Conservation (phyloP, 2,797 vertebrate genomes). For the Mus spretus region DNA sequence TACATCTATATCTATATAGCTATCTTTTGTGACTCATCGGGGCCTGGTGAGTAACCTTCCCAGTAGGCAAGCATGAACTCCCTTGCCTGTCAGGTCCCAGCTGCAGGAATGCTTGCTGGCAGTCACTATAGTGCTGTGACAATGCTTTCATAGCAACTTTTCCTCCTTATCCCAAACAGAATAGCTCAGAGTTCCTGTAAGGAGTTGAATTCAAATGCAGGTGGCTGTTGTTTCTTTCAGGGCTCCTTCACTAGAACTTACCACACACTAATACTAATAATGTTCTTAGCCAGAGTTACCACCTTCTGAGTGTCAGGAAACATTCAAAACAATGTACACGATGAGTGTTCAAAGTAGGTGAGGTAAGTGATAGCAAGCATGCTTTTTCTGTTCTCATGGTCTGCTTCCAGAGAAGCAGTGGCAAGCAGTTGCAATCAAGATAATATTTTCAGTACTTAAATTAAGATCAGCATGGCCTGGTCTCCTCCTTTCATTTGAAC, state of each 20-base stretch:
- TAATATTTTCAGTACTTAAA: slow-evolving; percentile 58
- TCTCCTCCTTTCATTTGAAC: not conserved
- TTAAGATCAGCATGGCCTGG: not conserved
- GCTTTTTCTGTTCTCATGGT: not conserved
- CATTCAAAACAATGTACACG: not conserved
- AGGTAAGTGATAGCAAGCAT: not conserved
- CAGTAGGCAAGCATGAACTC: not conserved
- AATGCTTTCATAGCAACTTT: slow-evolving; percentile 43
- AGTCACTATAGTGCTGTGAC: not conserved
- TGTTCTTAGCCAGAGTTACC: slow-evolving; percentile 13
- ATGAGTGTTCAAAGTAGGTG: slow-evolving; percentile 2
- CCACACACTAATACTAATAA: not conserved
- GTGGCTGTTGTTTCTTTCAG: slow-evolving; percentile 40
- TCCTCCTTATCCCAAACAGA: slow-evolving; percentile 71
- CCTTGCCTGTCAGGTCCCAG: slow-evolving; percentile 9
- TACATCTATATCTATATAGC: not conserved
- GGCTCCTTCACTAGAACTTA: not conserved
- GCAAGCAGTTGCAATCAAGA: not conserved
- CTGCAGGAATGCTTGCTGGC: not conserved
- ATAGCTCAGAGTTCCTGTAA: slow-evolving; percentile 57
- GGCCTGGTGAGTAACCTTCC: not conserved
- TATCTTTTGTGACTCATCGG: not conserved
- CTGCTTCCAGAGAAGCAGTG: not conserved
- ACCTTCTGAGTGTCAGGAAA: slow-evolving; percentile 1
- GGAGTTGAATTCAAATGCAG: slow-evolving; percentile 48